A percentile compares a stretch with the other conserved stretches of the same genome.
These are phyloP conservation scores for Lepidothrix coronata DNA, from an alignment of 2,113 vertebrate genomes.

Conservation along the genomic window DNA sequence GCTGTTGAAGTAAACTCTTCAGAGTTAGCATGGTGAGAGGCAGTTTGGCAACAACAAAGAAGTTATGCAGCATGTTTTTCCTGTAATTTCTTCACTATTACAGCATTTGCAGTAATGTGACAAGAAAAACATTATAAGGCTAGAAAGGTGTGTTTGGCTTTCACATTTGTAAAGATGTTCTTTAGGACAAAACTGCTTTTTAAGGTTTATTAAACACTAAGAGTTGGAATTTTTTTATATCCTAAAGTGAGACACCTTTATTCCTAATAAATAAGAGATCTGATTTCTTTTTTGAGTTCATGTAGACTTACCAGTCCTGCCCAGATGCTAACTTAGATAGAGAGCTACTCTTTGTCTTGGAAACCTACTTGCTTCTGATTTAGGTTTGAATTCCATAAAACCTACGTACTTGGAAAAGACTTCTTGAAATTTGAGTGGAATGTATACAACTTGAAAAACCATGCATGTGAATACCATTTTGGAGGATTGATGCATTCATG, in stretches of 20 bases:
- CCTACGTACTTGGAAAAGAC: not conserved
- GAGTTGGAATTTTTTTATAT: not conserved
- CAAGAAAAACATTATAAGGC: not conserved
- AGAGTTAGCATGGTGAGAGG: not conserved
- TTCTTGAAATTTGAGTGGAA: not conserved
- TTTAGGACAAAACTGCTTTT: not conserved
- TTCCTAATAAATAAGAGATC: not conserved
- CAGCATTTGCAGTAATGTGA: fast-evolving
- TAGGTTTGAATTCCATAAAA: not conserved
- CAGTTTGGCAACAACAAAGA: not conserved
- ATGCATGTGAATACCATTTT: not conserved
- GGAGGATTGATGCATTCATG: not conserved
- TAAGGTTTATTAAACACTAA: not conserved
- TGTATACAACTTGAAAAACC: not conserved
- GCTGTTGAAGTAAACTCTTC: not conserved
- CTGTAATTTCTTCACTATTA: not conserved
- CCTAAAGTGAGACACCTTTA: not conserved
- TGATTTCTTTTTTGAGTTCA: not conserved
- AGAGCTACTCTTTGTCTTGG: not conserved
- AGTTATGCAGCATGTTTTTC: not conserved
- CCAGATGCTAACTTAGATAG: not conserved
- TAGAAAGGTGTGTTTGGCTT: not conserved
- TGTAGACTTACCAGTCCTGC: not conserved
- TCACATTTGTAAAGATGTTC: not conserved
- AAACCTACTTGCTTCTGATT: not conserved